Base-by-base conservation (phyloP, 2,888 invertebrate species). In the Acheta domesticus region DNA sequence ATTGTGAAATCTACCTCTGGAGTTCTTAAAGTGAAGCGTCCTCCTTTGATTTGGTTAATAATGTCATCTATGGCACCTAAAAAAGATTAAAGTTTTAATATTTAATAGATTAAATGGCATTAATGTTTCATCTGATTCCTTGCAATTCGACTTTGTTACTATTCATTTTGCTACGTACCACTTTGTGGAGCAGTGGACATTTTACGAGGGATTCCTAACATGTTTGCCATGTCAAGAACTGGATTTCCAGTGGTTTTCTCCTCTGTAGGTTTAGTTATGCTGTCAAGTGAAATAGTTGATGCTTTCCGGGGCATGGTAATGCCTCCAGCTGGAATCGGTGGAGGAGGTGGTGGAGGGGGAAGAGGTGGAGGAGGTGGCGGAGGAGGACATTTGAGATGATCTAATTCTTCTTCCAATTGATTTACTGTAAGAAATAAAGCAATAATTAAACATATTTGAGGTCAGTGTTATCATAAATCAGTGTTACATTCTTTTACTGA, bases 41-140 rank as follows among this genome's bases (percentile, higher is more conserved):
- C 93, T 21, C 93, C 92, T 86, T 93, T 93, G 78, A 93, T 93
- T 85, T 93, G 92, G 85, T 92, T 93, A 19, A 93, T 93, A 82
- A 93, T 92, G 21, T 93, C 93, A 84, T 93, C 93, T 83, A 93
- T 93, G 1, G 92, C 93, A 78, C 83, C 85, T 85, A 81, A n/a
- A 83, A 23, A 80, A 14, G 49, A 78, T 50, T 73, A 80, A 74
- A 48, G 48, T 77, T 21, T 8, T 75, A 48, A 48, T 49, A 76
- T 16, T 23, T 23, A 12, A 75, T 16, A 75, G 77, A 77, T 76
- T 16, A 21, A 20, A 74, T 74, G 11, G 50, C n/a, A 75, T 75
- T 14, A 23, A 75, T 23, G 11, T 75, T 23, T 36, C 21, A 21
- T 20, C 4, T 36, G 5, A 36, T 36, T 36, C 5, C 36, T 8